These are phyloP conservation scores for Chaetodon trifasciatus DNA, from an alignment of 2,797 vertebrate genomes.

Conservation along the genomic window DNA sequence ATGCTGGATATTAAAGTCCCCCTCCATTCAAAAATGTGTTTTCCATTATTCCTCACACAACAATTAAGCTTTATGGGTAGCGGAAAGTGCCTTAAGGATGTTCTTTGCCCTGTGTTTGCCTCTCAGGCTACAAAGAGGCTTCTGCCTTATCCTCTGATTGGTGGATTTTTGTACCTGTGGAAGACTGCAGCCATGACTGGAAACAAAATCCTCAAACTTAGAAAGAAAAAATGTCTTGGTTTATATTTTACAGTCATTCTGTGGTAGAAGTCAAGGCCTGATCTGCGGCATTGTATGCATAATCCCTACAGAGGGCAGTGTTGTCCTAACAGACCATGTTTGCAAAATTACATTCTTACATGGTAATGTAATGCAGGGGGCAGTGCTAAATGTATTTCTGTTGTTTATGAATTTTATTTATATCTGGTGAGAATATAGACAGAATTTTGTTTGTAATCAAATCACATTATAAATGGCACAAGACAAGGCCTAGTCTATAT, in stretches of 20 bases:
- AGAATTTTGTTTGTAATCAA: slow-evolving; percentile 6
- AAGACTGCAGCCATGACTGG: no score
- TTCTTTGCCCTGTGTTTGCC: no score
- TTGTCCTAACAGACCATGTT: slow-evolving; percentile 27
- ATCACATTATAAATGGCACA: slow-evolving; percentile 49
- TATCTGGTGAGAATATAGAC: slow-evolving; percentile 3
- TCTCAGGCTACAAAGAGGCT: no score
- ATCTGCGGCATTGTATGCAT: neutral
- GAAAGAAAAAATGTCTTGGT: no score
- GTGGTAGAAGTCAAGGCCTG: neutral
- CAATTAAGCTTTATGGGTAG: neutral
- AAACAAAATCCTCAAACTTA: no score
- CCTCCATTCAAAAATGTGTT: neutral
- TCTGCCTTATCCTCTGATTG: no score
- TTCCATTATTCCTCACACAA: neutral
- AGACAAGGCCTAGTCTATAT: neutral
- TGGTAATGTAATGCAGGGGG: neutral
- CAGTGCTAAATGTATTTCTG: neutral
- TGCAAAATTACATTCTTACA: neutral
- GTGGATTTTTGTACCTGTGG: no score
- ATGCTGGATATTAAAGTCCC: slow-evolving; percentile 10
- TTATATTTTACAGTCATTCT: neutral
- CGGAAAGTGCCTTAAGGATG: neutral
- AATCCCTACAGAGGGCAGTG: slow-evolving; percentile 60
- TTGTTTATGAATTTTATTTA: slow-evolving; percentile 6